Base-by-base conservation (phyloP, 2,888 invertebrate species). In the Brachypterus glaber region DNA sequence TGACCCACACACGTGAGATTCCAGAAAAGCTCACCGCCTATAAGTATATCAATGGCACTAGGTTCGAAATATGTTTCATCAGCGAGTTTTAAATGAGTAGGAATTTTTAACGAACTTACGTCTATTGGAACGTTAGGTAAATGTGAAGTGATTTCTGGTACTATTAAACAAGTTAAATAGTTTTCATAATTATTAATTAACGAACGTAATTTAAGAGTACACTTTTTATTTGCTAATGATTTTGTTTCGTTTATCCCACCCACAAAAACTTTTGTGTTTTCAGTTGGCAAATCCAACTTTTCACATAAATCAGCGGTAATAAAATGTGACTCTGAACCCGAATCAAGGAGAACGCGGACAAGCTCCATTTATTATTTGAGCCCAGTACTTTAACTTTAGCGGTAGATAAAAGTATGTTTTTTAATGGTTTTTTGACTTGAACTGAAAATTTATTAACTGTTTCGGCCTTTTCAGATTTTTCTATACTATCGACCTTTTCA, bases 61-160 rank as follows among this genome's bases (percentile, higher is more conserved):
- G 35, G 14, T 13, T 13, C 12, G 14, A 11, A 11, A 31, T 33
- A 35, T n/a, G 29, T 8, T 15, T 35, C 35, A 17, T 38, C 39
- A 5, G 39, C 39, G 13, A 38, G 17, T 7, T 37, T 38, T 12
- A 38, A 14, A 18, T 38, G 15, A 7, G 8, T 13, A 9, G 31
- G 27, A 11, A 36, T 17, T 8, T 13, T n/a, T 8, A 21, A 30
- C 8, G 26, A 9, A 9, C 7, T 8, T 16, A 14, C 14, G 11
- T 38, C 13, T 15, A 38, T 26, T n/a, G 29, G 11, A 16, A 21
- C 8, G n/a, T n/a, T 4, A 3, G 39, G 26, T 5, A 35, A 15
- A 26, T 38, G 17, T 36, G 9, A 9, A 12, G 29, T 38, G 18
- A 37, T 37, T 4, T 15, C 12, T 11, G 24, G 17, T 12, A 38